Conservation (phyloP, 1,140 invertebrate species). For the Cardiocondyla obscurior region DNA sequence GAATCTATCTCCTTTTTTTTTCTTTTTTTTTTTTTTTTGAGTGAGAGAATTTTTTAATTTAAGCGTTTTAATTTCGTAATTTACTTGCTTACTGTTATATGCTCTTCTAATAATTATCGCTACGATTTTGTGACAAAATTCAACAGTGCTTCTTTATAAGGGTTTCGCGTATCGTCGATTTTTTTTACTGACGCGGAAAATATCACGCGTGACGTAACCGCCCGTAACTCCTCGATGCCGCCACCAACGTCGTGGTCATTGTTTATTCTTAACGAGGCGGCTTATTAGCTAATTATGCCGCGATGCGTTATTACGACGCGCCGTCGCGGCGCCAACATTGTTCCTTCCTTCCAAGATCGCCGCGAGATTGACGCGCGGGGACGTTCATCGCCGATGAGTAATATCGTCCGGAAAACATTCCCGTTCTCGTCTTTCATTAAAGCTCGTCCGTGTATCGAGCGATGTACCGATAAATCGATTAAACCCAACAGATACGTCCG, state of each 20-base stretch:
- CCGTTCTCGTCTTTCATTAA: conserved; percentile 1
- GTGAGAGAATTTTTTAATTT: neutral
- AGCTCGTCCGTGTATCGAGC: neutral
- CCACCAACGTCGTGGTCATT: conserved; percentile 67
- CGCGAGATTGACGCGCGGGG: conserved; percentile 18
- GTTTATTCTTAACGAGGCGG: conserved; percentile 67
- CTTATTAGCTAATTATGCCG: conserved; percentile 74
- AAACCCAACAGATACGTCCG: neutral
- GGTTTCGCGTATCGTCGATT: neutral
- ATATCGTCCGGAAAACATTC: conserved; percentile 17
- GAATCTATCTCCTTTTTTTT: conserved; percentile 14
- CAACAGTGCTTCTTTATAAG: neutral
- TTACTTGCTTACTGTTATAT: neutral
- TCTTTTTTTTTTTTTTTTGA: neutral
- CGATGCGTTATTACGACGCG: conserved; percentile 68
- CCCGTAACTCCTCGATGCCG: neutral
- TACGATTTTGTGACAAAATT: neutral
- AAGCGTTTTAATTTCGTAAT: neutral
- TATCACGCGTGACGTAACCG: conserved; percentile 27
- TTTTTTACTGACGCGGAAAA: neutral
- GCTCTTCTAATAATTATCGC: neutral
- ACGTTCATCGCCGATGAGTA: conserved; percentile 54
- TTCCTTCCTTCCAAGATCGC: conserved; percentile 40
- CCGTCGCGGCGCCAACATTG: conserved; percentile 59
- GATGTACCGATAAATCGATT: neutral